Base-by-base conservation (phyloP, 2,797 vertebrate genomes). In the Sternarchorhynchus goeldii region DNA sequence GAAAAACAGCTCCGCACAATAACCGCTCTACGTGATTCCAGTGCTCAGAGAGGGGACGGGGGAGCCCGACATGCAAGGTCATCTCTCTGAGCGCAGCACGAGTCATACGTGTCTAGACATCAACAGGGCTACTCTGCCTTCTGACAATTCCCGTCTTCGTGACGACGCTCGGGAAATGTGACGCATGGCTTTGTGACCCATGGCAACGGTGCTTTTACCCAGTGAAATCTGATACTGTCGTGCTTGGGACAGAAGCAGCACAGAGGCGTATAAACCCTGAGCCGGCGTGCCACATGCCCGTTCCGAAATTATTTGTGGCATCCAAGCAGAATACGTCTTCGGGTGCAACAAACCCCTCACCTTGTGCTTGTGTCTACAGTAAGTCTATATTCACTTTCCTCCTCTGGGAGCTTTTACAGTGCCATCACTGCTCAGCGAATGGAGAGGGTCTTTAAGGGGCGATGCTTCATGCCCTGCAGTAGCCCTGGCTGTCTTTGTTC, bases 401-500 rank as follows among this genome's bases (percentile, higher is more conserved):
- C n/a, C 65, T 31, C 2, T 3, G n/a, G 58, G 21, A 64, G 72
- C 41, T 32, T 36, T n/a, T 21, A 16, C 20, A 32, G 65, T 60
- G 21, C 17, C 55, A 39, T 31, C 76, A 74, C 62, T 32, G 56
- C 45, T 25, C 45, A 25, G 53, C 50, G 32, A 59, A 36, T 36
- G 32, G n/a, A 5, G 60, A 14, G 62, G 60, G 50, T 74, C 34
- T 32, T 55, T 18, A 68, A 74, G 59, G 34, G 64, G 31, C 58
- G 45, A 20, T 17, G 1, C 74, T 77, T 63, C 31, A 5, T 64
- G 65, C 74, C 63, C 63, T 71, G 87, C 86, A 77, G 69, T 72
- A 65, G 80, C 83, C 89, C 90, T 89, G 81, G 82, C 81, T 88
- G 85, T 83, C 79, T 87, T 89, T 90, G 90, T 79, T 85, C 81